Evolutionary conservation across 2,113 vertebrate species (phyloP).

Genomic region (Podarcis cretensis): DNA sequence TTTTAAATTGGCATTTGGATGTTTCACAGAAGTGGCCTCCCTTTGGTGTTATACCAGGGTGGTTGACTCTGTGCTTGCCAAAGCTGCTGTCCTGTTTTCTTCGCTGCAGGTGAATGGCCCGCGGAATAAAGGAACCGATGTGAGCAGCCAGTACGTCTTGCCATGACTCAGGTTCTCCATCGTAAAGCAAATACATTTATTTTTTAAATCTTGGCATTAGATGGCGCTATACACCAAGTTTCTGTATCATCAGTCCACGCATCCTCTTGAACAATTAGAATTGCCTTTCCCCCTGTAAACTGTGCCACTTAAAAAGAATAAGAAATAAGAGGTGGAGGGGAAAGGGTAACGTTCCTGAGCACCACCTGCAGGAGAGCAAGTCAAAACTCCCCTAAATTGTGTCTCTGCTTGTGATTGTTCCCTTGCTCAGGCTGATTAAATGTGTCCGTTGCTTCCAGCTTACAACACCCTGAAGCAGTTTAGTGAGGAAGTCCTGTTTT

Average conservation of each 20-base stretch:
- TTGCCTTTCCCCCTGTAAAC: neutral
- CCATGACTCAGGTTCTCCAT: too few relatives aligned
- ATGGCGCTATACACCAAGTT: constrained; percentile 48
- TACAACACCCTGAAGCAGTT: too few relatives aligned
- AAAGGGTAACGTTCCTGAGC: neutral
- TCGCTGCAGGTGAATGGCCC: neutral
- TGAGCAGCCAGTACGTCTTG: neutral
- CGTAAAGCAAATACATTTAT: too few relatives aligned
- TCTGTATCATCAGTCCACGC: neutral
- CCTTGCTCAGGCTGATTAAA: neutral
- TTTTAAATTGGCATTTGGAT: neutral
- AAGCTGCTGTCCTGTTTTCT: neutral
- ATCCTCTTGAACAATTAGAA: neutral
- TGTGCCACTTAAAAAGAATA: constrained; percentile 5
- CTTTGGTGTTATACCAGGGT: constrained; percentile 16
- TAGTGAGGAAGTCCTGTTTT: neutral
- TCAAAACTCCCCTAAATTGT: neutral
- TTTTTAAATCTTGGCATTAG: constrained; percentile 53
- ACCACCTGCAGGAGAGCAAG: neutral
- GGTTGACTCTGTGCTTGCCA: neutral
- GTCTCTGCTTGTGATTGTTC: constrained; percentile 5
- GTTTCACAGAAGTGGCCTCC: neutral
- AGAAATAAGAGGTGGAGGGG: neutral
- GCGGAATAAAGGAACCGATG: neutral
- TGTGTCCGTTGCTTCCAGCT: neutral